Base-by-base conservation (phyloP, 2,888 invertebrate species). In the Eupithecia pulchellata region DNA sequence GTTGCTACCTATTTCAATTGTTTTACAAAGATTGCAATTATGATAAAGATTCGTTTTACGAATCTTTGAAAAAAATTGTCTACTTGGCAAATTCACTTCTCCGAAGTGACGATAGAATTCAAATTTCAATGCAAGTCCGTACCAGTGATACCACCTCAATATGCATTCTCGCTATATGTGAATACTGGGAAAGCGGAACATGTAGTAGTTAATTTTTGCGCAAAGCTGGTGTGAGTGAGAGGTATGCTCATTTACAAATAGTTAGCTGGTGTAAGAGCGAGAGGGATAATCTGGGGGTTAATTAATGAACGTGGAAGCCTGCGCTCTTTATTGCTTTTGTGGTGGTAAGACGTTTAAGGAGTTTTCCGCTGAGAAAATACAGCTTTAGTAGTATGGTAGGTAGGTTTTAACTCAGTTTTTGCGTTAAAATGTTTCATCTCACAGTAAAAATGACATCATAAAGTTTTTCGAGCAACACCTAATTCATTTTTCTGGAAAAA, bases 281-380 rank as follows among this genome's bases (percentile, higher is more conserved):
- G 94, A 94, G 72, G 83, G 89, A 70, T 76, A 80, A 81, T 86
- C 84, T 82, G 86, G 91, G 91, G 91, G 94, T 94, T 94, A 94
- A 94, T 94, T 94, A 94, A 94, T 94, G 94, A 94, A 94, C 92
- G 94, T 93, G 90, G 94, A 94, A 94, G 94, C 92, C 91, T 92
- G 94, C 92, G 93, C 92, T 93, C 94, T 94, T 94, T 94, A 94
- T 94, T 94, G 93, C 94, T 92, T 93, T 92, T 91, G 90, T 93
- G 90, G 92, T 90, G 92, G 89, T 92, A 90, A 93, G 89, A 84
- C 90, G 90, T 87, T 89, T 90, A 91, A 91, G 90, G 91, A 93
- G 90, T 92, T 93, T 94, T 91, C 92, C 88, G 84, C 83, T 81
- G 85, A 89, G 90, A 89, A 93, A 92, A 93, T 90, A 88, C 83